Evolutionary conservation across 2,888 invertebrate genomes (phyloP).

Genomic region (Bembecia ichneumoniformis): DNA sequence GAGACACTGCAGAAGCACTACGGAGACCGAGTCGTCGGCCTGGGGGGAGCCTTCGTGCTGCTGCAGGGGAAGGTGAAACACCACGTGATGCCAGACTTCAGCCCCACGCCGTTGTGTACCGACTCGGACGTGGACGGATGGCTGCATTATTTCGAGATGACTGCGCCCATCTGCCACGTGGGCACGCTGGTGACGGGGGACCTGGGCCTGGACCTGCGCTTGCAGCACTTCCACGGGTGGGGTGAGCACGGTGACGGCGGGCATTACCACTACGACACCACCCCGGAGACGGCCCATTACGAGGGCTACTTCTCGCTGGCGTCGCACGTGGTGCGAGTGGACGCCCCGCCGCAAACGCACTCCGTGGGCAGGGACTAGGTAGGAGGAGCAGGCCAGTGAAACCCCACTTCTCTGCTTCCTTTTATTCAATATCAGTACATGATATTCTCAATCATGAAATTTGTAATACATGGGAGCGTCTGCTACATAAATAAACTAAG

Average conservation of each 20-base stretch:
- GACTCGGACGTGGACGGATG: constrained; percentile 86
- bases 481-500: too few relatives aligned
- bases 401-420: too few relatives aligned
- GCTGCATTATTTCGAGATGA: constrained; percentile 93
- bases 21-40: constrained; percentile 76
- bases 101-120: constrained; percentile 77
- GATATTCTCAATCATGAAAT: too few relatives aligned
- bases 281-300: constrained; percentile 90
- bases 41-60: constrained; percentile 92
- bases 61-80: constrained; percentile 87
- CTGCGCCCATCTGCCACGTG: constrained; percentile 88
- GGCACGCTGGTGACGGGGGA: constrained; percentile 91
- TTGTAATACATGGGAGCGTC: too few relatives aligned
- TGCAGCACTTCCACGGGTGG: constrained; percentile 97
- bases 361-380: constrained; percentile 81
- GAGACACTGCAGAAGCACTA: constrained; percentile 78
- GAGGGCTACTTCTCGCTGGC: constrained; percentile 91
- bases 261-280: constrained; percentile 97
- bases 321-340: constrained; percentile 79
- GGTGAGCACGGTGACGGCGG: constrained; percentile 88
- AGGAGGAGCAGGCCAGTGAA: too few relatives aligned
- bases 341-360: constrained; percentile 78
- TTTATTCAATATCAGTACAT: too few relatives aligned
- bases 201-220: constrained; percentile 89
- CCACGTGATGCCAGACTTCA: constrained; percentile 98